Percentiles rank a stretch among this genome's conserved stretches.
phyloP scores from a whole-genome alignment of 2,797 vertebrate genomes.

The Florisuga fusca region DNA sequence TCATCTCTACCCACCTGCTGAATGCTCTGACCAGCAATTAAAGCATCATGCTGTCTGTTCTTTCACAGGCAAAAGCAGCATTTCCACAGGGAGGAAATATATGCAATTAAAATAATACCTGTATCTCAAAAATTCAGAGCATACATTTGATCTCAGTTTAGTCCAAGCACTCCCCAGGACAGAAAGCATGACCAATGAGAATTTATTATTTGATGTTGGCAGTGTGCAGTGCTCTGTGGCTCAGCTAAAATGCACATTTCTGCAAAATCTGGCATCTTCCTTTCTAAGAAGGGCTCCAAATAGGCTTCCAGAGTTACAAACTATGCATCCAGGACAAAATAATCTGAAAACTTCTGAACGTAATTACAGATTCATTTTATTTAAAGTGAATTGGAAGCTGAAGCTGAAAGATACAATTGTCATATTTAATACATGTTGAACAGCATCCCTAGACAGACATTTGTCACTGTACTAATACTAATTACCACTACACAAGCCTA shows the following conservation, averaged over 20 bases:
- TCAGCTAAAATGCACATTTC: not conserved
- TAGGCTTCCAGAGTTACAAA: not conserved
- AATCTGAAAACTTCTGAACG: not conserved
- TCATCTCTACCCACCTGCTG: not conserved
- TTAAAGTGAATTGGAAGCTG: not conserved
- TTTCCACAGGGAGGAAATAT: not conserved
- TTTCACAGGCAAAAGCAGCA: not conserved
- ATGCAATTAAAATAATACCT: conserved; percentile 4
- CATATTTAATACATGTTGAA: not conserved
- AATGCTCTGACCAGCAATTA: not conserved
- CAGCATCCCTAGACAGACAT: not conserved
- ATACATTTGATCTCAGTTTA: conserved; percentile 1
- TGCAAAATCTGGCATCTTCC: not conserved
- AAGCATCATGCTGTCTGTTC: not conserved
- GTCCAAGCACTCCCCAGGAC: not conserved
- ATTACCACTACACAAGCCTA: not conserved
- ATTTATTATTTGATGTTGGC: not conserved
- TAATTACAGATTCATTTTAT: not conserved
- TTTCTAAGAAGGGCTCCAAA: not conserved
- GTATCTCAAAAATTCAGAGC: not conserved
- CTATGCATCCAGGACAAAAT: not conserved
- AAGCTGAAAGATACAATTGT: not conserved
- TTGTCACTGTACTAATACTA: not conserved
- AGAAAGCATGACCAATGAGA: not conserved
- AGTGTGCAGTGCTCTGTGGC: not conserved